Evolutionary conservation across 2,888 invertebrate genomes (phyloP), one percentile per base, ranked within the genome.

Genomic region (Scaptomyza caliginosa): DNA sequence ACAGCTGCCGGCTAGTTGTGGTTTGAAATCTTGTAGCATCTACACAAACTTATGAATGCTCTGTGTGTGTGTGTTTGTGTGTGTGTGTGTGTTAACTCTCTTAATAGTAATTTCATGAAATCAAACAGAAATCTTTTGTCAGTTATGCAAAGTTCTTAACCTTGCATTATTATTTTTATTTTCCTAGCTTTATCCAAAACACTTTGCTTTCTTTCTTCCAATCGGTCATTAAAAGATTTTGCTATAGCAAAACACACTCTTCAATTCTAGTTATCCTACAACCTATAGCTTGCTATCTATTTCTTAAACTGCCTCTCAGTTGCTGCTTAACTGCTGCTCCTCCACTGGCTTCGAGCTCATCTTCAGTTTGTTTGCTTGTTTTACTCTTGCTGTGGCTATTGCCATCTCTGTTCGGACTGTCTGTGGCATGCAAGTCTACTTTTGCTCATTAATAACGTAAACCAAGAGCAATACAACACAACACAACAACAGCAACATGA

Each of bases 371-470:
- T 24, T 7, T 17, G 6, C 19, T 28, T n/a, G 1, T 8, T n/a
- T 17, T 16, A 0, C 6, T 3, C 16, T 26, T 16, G 3, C 10
- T 26, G 2, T 11, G 7, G 17, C 11, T 32, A 19, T 17, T 16
- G 38, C 42, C 23, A 24, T 43, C 38, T 62, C 19, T 45, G 40
- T 65, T 57, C 38, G 26, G 34, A 28, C 67, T 69, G 67, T 66
- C 66, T 64, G 73, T 56, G 65, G 78, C 75, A 72, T 72, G 73
- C 69, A 81, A 65, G 81, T 79, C 77, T 74, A 67, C 84, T 81
- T 77, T 74, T 67, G 84, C 80, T 81, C 81, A 81, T 81, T 81
- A 81, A 81, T 81, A 81, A 81, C 84, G 67, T 65, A 83, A 74
- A 56, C 69, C 67, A 74, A 63, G 54, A 50, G 52, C 24, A 58